Base-by-base conservation (phyloP, 2,797 vertebrate genomes). In the Sebastes taczanowskii region DNA sequence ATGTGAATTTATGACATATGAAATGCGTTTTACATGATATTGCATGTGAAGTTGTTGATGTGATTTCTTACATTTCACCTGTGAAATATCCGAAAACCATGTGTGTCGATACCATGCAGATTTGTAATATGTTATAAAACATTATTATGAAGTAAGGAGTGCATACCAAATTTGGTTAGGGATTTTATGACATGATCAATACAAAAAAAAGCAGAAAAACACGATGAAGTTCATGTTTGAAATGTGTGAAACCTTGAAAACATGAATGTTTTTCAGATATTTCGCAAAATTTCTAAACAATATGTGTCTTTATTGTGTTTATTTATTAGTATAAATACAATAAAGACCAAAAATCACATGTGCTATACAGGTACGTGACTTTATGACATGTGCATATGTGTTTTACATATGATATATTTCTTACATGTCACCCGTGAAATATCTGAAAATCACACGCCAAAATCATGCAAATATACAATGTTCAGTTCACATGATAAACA, bases 21-120 rank as follows among this genome's bases (percentile, higher is more conserved):
- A 61, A 32, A 32, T n/a, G 59, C 4, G 9, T 32, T 64, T 6
- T 11, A 11, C 60, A 64, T 11, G 7, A 46, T 16, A 46, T 20
- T 49, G 3, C 18, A 49, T 20, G 14, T 49, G 16, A 49, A 49
- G 46, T 49, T 49, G 3, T 8, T 20, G 7, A 49, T 20, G 46
- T 49, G 18, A 20, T 32, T 49, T 65, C 46, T 71, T n/a, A 3
- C 18, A 30, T 46, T 66, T 18, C 9, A 23, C 2, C 14, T 4
- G 11, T 29, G 3, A 58, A 14, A 7, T 53, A 38, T 49, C 46
- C 0, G 0, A 38, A 2, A 14, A 38, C 0, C 35, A 38, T 0
- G 59, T n/a, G 29, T 1, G 35, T 11, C 0, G 35, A 53, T 32
- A 0, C 11, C 27, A 16, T 53, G n/a, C 46, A 32, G 10, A 34